Conservation (phyloP, 2,113 vertebrate species). For the Apodemus sylvaticus region DNA sequence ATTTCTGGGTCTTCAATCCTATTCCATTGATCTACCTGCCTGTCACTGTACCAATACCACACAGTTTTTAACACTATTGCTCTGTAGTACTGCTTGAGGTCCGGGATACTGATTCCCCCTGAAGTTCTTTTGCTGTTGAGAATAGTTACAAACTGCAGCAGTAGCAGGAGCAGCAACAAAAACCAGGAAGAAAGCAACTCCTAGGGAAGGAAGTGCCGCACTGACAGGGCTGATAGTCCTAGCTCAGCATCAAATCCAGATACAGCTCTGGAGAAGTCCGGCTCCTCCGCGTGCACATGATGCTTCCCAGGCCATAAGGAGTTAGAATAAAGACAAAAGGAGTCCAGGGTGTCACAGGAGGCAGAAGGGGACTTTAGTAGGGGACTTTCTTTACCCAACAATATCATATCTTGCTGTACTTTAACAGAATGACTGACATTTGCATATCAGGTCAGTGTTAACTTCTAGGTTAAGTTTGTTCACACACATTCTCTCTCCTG, state of each 20-base stretch:
- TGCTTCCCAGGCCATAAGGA: background rate
- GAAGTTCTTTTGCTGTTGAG: no score
- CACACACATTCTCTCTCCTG: background rate
- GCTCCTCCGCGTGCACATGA: background rate
- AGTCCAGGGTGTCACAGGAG: background rate
- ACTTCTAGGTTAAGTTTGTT: background rate
- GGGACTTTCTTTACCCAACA: conserved; percentile 33
- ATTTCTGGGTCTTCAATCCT: no score
- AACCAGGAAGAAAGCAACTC: background rate
- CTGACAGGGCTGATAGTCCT: background rate
- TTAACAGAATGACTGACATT: background rate
- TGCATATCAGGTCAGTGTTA: background rate
- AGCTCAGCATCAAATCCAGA: background rate
- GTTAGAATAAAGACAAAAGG: background rate
- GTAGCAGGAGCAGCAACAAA: background rate
- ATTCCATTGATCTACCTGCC: no score
- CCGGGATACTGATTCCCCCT: no score
- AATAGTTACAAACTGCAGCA: no score
- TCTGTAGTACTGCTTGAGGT: no score
- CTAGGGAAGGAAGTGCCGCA: background rate
- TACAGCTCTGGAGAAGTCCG: background rate
- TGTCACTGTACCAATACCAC: no score
- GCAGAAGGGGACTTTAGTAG: background rate
- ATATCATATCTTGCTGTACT: background rate
- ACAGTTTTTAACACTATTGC: no score